Base-by-base conservation (phyloP, 2,113 vertebrate genomes). In the Spea bombifrons region DNA sequence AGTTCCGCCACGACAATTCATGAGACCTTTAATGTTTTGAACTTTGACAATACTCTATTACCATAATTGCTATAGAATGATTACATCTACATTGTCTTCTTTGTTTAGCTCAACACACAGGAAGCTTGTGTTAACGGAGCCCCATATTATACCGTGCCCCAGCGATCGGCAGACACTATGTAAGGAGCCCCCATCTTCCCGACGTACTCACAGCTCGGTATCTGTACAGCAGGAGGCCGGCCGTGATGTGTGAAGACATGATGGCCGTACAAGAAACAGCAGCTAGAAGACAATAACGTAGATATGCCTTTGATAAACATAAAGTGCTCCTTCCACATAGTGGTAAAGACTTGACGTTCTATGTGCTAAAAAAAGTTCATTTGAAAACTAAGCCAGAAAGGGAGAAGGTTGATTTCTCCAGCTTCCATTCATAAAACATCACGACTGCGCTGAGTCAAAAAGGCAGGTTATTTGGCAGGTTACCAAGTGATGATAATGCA, bases 201-300 rank as follows among this genome's bases (percentile, higher is more conserved):
- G 9, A 3, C 46, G 49, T 49, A 49, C 76, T 80, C n/a, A 96
- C 97, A 93, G 92, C 86, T 44, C 3, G 85, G 84, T 95, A 91
- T 78, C 86, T 92, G 86, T 94, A 88, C 30, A 98, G 87, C 76
- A 98, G 82, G 66, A 99, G 91, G 0, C 92, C 87, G 0, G 97
- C 89, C 5, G 94, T 85, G 45, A 98, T 86, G 15, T 88, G 88
- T 4, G 93, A 94, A 8, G 94, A 91, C 87, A 85, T 99, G 87
- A 95, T 55, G 0, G 95, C 92, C 0, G 90, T 91, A 84, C 92
- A 94, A 45, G 87, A 88, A 4, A 89, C 69, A 0, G 87, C 83
- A 9, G 94, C 97, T 99, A 85, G 50, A 52, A 52, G 50, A 52
- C 6, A 10, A 52, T 10, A 52, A 6, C 6, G 50, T 52, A 52